phyloP scores from a whole-genome alignment of 1,140 invertebrate genomes.

The Thaumetopoea pityocampa region DNA sequence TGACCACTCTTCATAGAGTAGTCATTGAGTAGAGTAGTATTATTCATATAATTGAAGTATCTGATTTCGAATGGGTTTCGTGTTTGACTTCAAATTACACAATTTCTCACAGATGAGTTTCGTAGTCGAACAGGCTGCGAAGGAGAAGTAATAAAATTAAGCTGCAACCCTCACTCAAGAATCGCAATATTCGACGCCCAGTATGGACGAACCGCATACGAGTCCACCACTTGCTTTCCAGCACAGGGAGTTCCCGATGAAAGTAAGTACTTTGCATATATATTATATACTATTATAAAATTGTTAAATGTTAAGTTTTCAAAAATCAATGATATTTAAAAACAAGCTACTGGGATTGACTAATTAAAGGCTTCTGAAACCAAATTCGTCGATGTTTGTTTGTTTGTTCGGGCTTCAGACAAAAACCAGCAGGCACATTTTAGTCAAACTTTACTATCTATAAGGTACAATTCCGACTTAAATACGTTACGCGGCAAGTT shows the following conservation, averaged over 20 bases:
- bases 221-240: slow-evolving; percentile 90
- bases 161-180: slow-evolving; percentile 86
- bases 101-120: slow-evolving; percentile 85
- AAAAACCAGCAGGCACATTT: no score
- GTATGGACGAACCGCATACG: slow-evolving; percentile 90
- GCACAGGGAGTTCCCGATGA: slow-evolving; percentile 87
- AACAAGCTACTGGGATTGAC: no score
- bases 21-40: slow-evolving; percentile 8
- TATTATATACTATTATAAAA: no score
- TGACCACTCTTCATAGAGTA: no score
- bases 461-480: no score
- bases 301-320: no score
- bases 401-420: no score
- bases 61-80: neutral
- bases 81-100: slow-evolving; percentile 10
- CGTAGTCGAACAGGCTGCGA: slow-evolving; percentile 91
- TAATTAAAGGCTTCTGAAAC: no score
- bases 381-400: no score
- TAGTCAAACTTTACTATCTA: no score
- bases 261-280: slow-evolving; percentile 81
- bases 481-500: no score
- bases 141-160: slow-evolving; percentile 87
- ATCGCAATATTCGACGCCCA: slow-evolving; percentile 92
- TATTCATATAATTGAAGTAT: slow-evolving; percentile 10
- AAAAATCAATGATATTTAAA: no score